A percentile compares a stretch with the other conserved stretches of the same genome.
Conservation (phyloP, 2,888 invertebrate genomes). For the Branchellion lobata region DNA sequence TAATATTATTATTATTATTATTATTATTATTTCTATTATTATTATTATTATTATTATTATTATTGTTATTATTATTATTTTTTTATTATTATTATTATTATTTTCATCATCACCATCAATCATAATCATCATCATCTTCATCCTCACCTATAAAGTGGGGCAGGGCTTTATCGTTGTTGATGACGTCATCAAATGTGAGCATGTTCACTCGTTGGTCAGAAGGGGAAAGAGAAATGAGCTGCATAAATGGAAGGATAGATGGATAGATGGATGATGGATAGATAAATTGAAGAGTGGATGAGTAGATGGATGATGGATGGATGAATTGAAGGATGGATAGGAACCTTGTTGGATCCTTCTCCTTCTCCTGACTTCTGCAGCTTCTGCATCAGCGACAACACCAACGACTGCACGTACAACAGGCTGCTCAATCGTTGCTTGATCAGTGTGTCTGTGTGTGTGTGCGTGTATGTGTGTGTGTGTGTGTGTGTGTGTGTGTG, state of each 20-base stretch:
- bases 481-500: constrained; percentile 25
- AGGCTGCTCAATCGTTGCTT: constrained; percentile 84
- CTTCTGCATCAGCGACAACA: constrained; percentile 69
- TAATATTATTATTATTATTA: background rate
- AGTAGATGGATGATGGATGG: no score
- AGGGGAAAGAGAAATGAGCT: constrained; percentile 20
- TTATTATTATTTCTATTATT: background rate
- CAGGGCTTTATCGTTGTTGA: constrained; percentile 76
- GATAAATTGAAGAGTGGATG: no score
- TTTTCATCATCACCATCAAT: background rate
- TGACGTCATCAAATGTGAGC: constrained; percentile 72
- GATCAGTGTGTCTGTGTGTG: constrained; percentile 69
- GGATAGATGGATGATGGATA: no score
- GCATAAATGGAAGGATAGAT: no score
- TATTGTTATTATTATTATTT: background rate
- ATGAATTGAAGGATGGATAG: no score
- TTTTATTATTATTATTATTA: background rate
- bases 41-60: background rate
- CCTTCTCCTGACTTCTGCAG: constrained; percentile 64
- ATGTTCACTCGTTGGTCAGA: constrained; percentile 62
- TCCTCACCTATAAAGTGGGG: constrained; percentile 68
- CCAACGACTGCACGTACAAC: constrained; percentile 75
- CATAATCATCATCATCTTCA: background rate
- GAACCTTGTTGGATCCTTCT: constrained; percentile 34
- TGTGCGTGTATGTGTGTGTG: constrained; percentile 31